A percentile compares a stretch with the other conserved stretches of the same genome.
Conservation (phyloP, 2,888 invertebrate species). For the Stenolophus ochropezus region DNA sequence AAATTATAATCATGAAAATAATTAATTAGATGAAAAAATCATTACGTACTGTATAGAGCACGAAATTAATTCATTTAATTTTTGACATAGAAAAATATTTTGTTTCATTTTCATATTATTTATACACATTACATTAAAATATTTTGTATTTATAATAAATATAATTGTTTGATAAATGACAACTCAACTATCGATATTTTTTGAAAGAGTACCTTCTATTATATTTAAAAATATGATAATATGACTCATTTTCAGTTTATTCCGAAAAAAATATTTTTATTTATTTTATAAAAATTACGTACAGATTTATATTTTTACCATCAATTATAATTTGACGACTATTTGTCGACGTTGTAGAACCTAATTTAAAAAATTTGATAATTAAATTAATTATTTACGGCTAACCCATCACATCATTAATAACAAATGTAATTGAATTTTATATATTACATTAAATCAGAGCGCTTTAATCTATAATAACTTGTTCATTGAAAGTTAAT, state of each 20-base stretch:
- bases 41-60: not conserved
- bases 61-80: slow-evolving; percentile 21
- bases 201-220: too few relatives aligned
- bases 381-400: slow-evolving; percentile 14
- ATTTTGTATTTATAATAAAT: not conserved
- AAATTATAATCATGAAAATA: slow-evolving; percentile 32
- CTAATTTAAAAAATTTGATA: not conserved
- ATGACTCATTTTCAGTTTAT: too few relatives aligned
- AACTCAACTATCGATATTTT: too few relatives aligned
- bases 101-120: slow-evolving; percentile 5
- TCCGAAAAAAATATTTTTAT: too few relatives aligned
- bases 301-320: too few relatives aligned
- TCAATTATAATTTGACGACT: too few relatives aligned
- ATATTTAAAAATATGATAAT: too few relatives aligned
- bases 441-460: slow-evolving; percentile 23
- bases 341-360: too few relatives aligned
- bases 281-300: too few relatives aligned
- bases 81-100: not conserved
- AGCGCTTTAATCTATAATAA: not conserved
- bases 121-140: slow-evolving; percentile 16
- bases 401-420: slow-evolving; percentile 20
- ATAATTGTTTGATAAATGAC: too few relatives aligned
- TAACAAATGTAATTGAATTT: slow-evolving; percentile 25
- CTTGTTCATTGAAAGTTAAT: slow-evolving; percentile 23
- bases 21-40: slow-evolving; percentile 17